A percentile compares a stretch with the other conserved stretches of the same genome.
Evolutionary conservation across 2,888 invertebrate genomes (phyloP).

Genomic region (Congeria kusceri): DNA sequence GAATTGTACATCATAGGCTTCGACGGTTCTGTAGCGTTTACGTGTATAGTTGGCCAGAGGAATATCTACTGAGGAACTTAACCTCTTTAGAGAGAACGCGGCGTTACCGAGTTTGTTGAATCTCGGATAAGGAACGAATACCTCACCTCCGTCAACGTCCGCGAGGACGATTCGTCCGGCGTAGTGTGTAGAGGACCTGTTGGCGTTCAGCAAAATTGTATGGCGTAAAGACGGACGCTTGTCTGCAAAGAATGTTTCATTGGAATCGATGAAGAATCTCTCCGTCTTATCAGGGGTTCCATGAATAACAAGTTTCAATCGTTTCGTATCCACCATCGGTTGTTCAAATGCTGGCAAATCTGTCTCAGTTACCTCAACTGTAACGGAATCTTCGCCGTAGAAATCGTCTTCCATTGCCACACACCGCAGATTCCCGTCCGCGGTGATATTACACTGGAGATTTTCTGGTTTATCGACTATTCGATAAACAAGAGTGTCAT

Average conservation of each 20-base stretch:
- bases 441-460: conserved; percentile 47
- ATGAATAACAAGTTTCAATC: conserved; percentile 19
- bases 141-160: conserved; percentile 50
- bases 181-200: conserved; percentile 18
- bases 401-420: conserved; percentile 51
- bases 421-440: conserved; percentile 51
- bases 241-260: conserved; percentile 33
- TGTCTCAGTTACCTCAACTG: conserved; percentile 47
- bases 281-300: conserved; percentile 43
- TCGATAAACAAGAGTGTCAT: conserved; percentile 56
- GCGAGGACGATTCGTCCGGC: conserved; percentile 48
- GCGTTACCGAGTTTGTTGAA: conserved; percentile 45
- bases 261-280: conserved; percentile 38
- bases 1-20: conserved; percentile 41
- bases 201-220: conserved; percentile 31
- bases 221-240: conserved; percentile 38
- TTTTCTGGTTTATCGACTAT: conserved; percentile 40
- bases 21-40: conserved; percentile 26
- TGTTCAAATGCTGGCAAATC: conserved; percentile 43
- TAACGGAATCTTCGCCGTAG: conserved; percentile 51
- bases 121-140: conserved; percentile 9
- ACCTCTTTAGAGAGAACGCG: conserved; percentile 13
- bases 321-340: conserved; percentile 18
- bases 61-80: background rate
- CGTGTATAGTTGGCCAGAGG: conserved; percentile 14